Base-by-base conservation (phyloP, 2,888 invertebrate genomes). In the Digitonthophagus gazella region DNA sequence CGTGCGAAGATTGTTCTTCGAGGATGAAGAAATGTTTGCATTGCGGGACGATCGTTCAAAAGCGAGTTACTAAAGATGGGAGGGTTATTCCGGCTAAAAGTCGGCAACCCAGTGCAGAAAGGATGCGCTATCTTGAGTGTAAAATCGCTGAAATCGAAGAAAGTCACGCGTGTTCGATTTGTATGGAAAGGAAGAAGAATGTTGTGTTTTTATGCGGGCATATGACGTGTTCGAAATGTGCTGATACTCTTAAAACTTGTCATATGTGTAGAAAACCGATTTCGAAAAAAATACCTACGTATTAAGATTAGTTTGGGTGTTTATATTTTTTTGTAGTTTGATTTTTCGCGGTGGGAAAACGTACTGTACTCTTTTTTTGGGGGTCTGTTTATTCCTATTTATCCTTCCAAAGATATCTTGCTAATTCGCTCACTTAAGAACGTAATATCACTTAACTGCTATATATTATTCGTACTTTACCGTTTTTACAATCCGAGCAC, bases 191-290 rank as follows among this genome's bases (percentile, higher is more conserved):
- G 44, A 87, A 89, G 71, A 85, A 91, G 54, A 93, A 93, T 78
- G 91, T 94, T 15, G 94, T 91, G 16, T 95, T 95, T 80, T 84
- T 94, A n/a, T 95, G 95, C 78, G 95, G 95, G 1, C 95, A 95
- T 78, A 91, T 91, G 16, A 91, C 94, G 11, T 95, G 95, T 81
- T 89, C 90, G 66, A 88, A 88, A 74, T 95, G 95, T 80, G 91
- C 94, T 0, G 90, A 91, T 72, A 91, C 94, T 0, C 83, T 95
- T 44, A 89, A 90, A 78, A 91, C 89, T 15, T 95, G 95, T 83
- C 95, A 95, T 83, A 95, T 95, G 93, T 93, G 92, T 83, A 86
- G 92, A 58, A 90, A 91, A 80, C 87, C 89, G 11, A 92, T 93
- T 76, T 89, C 89, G 66, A 89, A 90, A 79, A 91, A 90, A 80